Base-by-base conservation (phyloP, 2,797 vertebrate species). In the Rhabdophis nuchalis region DNA sequence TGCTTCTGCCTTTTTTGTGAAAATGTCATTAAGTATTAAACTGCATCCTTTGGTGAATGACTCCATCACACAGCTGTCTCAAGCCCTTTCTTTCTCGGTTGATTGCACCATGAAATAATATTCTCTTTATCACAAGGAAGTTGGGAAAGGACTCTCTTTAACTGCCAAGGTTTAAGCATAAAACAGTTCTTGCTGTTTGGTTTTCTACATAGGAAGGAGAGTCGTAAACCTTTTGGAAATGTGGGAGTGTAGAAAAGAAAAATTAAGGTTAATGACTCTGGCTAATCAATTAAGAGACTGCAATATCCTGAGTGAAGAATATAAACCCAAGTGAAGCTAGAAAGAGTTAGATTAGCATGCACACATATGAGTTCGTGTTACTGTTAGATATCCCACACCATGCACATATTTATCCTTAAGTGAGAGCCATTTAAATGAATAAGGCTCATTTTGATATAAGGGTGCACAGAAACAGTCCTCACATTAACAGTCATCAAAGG, bases 21-120 rank as follows among this genome's bases (percentile, higher is more conserved):
- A 23, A 50, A n/a, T 91, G 94, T 92, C 89, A 10, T 93, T 93
- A 88, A 87, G 86, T 52, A 90, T 95, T 94, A 53, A 72, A 90
- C 87, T 56, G 91, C 86, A 88, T 50, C 77, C 93, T 0, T 12
- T 56, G 54, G 56, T 50, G 36, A 60, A 91, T 89, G 90, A 88
- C 82, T 88, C 57, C 56, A 92, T 92, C 36, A 72, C 58, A 57
- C 29, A 85, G 64, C 58, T 50, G 85, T 92, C 61, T 53, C 25
- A 68, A 85, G 36, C 6, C 68, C 52, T 93, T 88, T 90, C 23
- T 46, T 85, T 89, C 88, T 85, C 23, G 20, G 36, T 90, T 90
- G 89, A 90, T 61, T 92, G 58, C 89, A 86, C 86, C 36, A 72
- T 46, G 85, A 88, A 92, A 92, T 92, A 32, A 92, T 87, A 85